Conservation (phyloP, 2,888 invertebrate species). For the Idaea dimidiata region DNA sequence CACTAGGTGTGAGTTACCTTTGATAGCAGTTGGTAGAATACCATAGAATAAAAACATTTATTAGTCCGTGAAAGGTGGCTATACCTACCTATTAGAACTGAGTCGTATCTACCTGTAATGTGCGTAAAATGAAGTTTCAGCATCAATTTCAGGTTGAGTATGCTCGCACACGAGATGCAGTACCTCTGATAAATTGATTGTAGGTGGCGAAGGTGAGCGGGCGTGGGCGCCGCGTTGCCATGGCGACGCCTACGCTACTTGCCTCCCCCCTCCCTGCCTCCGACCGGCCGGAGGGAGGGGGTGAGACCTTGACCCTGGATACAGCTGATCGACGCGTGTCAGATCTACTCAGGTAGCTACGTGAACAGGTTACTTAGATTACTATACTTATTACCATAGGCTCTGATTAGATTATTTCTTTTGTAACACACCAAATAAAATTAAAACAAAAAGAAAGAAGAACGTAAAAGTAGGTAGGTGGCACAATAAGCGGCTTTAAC, state of each 20-base stretch:
- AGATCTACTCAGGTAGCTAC: slow-evolving; percentile 11
- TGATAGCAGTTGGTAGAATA: no score
- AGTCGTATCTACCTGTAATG: background rate
- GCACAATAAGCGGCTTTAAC: no score
- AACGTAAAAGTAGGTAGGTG: no score
- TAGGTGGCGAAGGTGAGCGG: slow-evolving; percentile 59
- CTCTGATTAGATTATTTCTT: no score
- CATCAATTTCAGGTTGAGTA: background rate
- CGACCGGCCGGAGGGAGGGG: slow-evolving; percentile 30
- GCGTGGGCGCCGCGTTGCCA: slow-evolving; percentile 68
- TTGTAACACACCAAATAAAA: no score
- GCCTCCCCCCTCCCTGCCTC: slow-evolving; percentile 38
- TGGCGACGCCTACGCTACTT: slow-evolving; percentile 62
- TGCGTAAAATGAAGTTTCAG: background rate
- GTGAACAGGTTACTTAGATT: background rate
- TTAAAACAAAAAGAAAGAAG: no score
- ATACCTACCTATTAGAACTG: background rate
- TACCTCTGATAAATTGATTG: slow-evolving; percentile 52
- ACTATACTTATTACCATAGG: background rate
- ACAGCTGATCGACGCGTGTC: slow-evolving; percentile 66
- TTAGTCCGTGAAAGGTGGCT: no score
- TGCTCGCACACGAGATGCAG: background rate
- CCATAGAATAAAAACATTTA: no score
- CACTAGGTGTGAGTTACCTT: no score
- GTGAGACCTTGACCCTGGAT: slow-evolving; percentile 68